Percentiles rank a stretch among this genome's conserved stretches.
Conservation (phyloP, 1,140 invertebrate species). For the Nomia melanderi region DNA sequence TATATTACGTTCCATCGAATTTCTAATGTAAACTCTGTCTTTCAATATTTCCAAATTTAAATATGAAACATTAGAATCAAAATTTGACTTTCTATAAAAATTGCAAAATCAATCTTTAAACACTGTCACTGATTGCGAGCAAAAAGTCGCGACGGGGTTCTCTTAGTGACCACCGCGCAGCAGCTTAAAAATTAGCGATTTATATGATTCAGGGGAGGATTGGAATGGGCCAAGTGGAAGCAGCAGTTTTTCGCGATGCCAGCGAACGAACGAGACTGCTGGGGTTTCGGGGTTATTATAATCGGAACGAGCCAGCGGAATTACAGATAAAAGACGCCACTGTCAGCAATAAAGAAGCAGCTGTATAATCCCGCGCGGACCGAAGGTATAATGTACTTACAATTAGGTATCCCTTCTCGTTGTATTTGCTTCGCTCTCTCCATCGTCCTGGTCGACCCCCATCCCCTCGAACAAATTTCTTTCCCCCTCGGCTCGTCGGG, state of each 20-base stretch:
- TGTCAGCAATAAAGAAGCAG: slow-evolving; percentile 66
- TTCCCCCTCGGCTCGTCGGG: slow-evolving; percentile 11
- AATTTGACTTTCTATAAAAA: slow-evolving; percentile 19
- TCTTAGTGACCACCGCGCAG: neutral
- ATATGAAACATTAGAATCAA: neutral
- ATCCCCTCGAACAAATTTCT: slow-evolving; percentile 55
- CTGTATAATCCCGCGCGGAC: slow-evolving; percentile 61
- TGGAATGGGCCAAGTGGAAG: neutral
- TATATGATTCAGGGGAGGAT: slow-evolving; percentile 11
- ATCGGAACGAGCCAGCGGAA: slow-evolving; percentile 48
- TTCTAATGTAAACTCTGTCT: no score
- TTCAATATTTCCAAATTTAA: no score
- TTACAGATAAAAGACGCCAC: slow-evolving; percentile 62
- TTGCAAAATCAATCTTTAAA: slow-evolving; percentile 5
- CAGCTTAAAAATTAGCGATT: slow-evolving; percentile 30
- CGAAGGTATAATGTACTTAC: slow-evolving; percentile 67
- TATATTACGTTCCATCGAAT: no score
- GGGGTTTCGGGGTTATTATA: slow-evolving; percentile 15
- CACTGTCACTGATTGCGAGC: neutral
- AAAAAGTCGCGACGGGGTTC: slow-evolving; percentile 5
- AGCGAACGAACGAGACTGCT: no score
- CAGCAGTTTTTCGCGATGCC: slow-evolving; percentile 37
- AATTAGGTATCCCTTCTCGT: slow-evolving; percentile 61
- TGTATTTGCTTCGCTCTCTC: slow-evolving; percentile 51
- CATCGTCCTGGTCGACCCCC: neutral